These are phyloP conservation scores for Euura saliciscinereae DNA, from an alignment of 1,140 invertebrate genomes.

Conservation along the genomic window DNA sequence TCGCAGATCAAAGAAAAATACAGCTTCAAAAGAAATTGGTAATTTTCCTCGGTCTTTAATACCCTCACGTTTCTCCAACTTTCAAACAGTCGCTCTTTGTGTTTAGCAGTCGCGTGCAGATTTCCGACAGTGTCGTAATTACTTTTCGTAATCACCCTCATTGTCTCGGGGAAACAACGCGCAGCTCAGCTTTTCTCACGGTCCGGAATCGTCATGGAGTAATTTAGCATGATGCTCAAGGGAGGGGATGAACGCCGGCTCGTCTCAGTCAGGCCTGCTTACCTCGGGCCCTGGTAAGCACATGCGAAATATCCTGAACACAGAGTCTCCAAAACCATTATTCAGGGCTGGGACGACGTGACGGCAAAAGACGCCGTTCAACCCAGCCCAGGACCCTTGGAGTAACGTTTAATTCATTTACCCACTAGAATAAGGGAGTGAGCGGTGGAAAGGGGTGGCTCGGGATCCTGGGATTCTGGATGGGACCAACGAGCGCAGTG, in stretches of 20 bases:
- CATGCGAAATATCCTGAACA: not conserved
- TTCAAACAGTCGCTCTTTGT: too few species aligned
- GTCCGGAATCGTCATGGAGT: too few species aligned
- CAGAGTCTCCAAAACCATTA: not conserved
- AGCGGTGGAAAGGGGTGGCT: not conserved
- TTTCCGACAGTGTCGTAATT: not conserved
- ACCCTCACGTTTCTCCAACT: too few species aligned
- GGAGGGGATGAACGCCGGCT: too few species aligned
- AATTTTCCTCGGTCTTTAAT: too few species aligned
- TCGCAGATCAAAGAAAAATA: too few species aligned
- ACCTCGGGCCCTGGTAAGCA: not conserved
- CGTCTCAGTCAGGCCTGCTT: too few species aligned
- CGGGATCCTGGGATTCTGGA: not conserved
- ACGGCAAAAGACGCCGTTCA: not conserved
- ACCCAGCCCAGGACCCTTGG: not conserved
- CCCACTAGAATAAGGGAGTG: not conserved
- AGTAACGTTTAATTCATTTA: constrained; percentile 7
- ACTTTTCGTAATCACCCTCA: constrained; percentile 3
- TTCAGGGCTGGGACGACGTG: not conserved
- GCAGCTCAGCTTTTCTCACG: not conserved
- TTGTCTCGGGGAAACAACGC: not conserved
- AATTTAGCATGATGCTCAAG: too few species aligned
- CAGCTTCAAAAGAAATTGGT: too few species aligned
- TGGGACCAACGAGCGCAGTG: not conserved
- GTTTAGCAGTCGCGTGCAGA: not conserved